Evolutionary conservation across 1,140 invertebrate genomes (phyloP), one percentile per base, ranked within the genome.

Genomic region (Rhyzopertha dominica): DNA sequence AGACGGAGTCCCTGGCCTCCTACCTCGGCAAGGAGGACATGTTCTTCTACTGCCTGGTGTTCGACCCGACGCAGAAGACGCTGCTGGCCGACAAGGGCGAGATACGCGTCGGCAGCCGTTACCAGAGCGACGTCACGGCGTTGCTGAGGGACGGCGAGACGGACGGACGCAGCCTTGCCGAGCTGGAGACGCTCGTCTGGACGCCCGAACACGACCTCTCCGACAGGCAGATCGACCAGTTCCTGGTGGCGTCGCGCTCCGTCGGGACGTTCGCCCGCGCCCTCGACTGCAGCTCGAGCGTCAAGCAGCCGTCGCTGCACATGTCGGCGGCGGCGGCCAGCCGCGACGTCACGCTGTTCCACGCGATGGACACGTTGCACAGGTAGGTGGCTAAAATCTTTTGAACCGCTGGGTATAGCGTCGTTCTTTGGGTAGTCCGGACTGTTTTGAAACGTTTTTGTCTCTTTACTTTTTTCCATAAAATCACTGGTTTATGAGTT

Each of bases 21-120:
- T 99, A 99, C 77, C 78, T 98, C 53, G 91, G 92, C 74, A 94
- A 93, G 78, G 95, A 98, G 79, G 95, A 99, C 72, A 88, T 90
- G 65, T 99, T 99, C 80, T 99, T 98, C 73, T 99, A 99, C 74
- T 98, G 95, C 67, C 78, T 99, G 68, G 96, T 99, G 50, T 99
- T 97, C 74, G 97, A 99, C 78, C 95, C 95, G 48, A 83, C 90
- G 70, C 93, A 98, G 74, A 97, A 96, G 74, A 99, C 96, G 61
- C 78, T 99, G 62, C 79, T 98, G 62, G 95, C 95, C 56, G 97
- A 99, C 74, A 95, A 96, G 78, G 94, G 94, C 65, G 92, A 95
- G 77, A 81, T 82, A 63, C 75, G 89, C 63, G 85, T 99, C 59
- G 97, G 97, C 51, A 86, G 84, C 65, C 84, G 87, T 73, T 98